phyloP scores from a whole-genome alignment of 2,113 vertebrate genomes.

The Nesospiza acunhae region DNA sequence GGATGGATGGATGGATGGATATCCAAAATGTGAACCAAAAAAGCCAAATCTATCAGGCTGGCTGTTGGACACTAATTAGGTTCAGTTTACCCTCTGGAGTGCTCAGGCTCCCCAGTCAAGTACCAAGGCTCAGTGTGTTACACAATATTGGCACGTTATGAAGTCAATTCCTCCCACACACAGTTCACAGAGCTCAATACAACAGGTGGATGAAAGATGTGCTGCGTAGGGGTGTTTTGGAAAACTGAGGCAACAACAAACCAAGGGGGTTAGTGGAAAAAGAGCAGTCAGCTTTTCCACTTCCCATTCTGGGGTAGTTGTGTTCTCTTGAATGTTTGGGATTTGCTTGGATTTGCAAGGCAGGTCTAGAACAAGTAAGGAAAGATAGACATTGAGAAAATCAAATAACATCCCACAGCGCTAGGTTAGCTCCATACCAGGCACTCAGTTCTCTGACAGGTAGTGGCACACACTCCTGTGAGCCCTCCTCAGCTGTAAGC shows the following conservation, averaged over 20 bases:
- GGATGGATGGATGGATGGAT: too few species aligned
- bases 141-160: not conserved
- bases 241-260: conserved; percentile 34
- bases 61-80: not conserved
- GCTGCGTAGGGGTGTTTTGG: not conserved
- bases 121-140: not conserved
- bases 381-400: not conserved
- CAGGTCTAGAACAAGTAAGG: not conserved
- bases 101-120: not conserved
- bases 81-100: not conserved
- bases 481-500: not conserved
- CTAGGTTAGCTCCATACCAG: not conserved
- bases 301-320: not conserved
- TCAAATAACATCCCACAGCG: not conserved
- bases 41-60: not conserved
- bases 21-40: not conserved
- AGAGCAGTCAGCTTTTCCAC: not conserved
- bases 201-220: conserved; percentile 29
- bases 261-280: conserved; percentile 28
- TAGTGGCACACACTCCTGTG: not conserved
- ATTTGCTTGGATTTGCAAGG: not conserved
- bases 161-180: conserved; percentile 4
- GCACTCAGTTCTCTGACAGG: not conserved
- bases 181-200: not conserved
- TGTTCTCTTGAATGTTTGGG: not conserved